These are phyloP conservation scores for Stegastes partitus DNA, from an alignment of 2,113 vertebrate species.

Conservation along the genomic window DNA sequence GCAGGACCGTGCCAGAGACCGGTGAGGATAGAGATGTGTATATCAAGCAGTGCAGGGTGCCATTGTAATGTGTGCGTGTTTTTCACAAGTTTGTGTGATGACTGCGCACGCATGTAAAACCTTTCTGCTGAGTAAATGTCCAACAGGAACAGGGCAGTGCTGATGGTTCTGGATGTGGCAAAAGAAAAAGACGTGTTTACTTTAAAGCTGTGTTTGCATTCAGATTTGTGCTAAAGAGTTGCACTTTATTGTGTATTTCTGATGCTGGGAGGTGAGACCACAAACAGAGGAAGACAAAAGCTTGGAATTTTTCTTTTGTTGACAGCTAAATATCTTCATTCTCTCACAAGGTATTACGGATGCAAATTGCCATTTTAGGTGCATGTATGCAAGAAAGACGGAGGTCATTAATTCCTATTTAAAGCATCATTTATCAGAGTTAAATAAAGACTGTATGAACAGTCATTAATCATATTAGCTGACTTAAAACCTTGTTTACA, in stretches of 20 bases:
- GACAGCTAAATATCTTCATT: constrained; percentile 75
- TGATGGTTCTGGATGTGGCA: constrained; percentile 7
- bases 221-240: background rate
- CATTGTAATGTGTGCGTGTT: constrained; percentile 43
- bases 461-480: constrained; percentile 53
- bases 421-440: constrained; percentile 62
- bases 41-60: constrained; percentile 36
- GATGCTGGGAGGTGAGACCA: constrained; percentile 28
- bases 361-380: constrained; percentile 64
- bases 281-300: constrained; percentile 52
- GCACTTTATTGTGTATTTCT: constrained; percentile 20
- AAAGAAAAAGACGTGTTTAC: background rate
- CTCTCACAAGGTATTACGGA: constrained; percentile 44
- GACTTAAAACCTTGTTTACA: constrained; percentile 9
- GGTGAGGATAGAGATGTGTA: constrained; percentile 71
- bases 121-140: constrained; percentile 3
- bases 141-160: constrained; percentile 5
- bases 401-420: constrained; percentile 61
- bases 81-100: constrained; percentile 25
- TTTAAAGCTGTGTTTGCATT: background rate
- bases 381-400: constrained; percentile 19
- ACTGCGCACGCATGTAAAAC: background rate
- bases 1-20: constrained; percentile 55
- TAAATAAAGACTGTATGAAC: constrained; percentile 22
- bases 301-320: constrained; percentile 32